Evolutionary conservation across 2,113 vertebrate species (phyloP).

Genomic region (Corvus cornix): DNA sequence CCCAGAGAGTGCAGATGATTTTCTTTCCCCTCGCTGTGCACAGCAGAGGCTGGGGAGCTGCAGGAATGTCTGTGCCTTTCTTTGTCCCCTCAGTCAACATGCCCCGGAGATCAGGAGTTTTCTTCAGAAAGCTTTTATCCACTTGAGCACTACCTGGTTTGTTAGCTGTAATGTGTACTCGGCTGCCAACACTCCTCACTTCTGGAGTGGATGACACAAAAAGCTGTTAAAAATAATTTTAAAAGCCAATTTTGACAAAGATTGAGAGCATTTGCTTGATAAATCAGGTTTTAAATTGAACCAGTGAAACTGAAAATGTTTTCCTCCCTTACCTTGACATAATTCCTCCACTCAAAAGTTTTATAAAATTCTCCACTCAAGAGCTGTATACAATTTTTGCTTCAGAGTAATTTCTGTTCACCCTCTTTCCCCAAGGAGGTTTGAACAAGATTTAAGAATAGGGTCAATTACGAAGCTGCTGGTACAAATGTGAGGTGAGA

Average conservation of each 20-base stretch:
- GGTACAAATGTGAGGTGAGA: neutral
- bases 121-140: neutral
- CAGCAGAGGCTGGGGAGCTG: neutral
- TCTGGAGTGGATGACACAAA: neutral
- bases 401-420: neutral
- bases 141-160: neutral
- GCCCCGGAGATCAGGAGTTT: neutral
- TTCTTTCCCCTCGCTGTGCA: neutral
- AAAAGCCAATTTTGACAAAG: neutral
- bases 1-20: neutral
- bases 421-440: neutral
- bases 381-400: neutral
- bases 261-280: neutral
- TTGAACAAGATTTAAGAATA: neutral
- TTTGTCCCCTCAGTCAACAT: neutral
- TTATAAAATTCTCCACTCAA: neutral
- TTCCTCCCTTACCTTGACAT: neutral
- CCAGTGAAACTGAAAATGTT: neutral
- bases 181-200: neutral
- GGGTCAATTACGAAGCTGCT: neutral
- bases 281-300: neutral
- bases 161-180: neutral
- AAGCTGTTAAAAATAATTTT: neutral
- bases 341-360: neutral
- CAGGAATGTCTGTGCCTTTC: neutral